These are phyloP conservation scores for Gallinago jamesoni DNA, from an alignment of 2,113 vertebrate genomes.

Conservation along the genomic window DNA sequence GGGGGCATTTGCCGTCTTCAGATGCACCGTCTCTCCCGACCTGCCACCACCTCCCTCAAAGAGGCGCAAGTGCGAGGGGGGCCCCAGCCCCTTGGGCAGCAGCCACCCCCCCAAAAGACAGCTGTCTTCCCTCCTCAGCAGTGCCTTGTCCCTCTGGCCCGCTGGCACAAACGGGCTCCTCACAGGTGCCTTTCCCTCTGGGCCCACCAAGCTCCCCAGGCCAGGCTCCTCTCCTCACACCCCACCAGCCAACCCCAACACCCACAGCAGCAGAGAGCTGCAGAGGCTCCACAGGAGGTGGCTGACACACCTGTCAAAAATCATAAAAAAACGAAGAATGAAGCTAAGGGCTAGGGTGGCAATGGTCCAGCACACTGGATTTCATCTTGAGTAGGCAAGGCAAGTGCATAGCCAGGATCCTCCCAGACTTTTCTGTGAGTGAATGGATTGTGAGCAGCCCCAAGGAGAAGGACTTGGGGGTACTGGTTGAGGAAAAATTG, in stretches of 20 bases:
- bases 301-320: fast-evolving
- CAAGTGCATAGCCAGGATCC: not conserved
- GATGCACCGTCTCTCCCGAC: not conserved
- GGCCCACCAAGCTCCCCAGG: fast-evolving
- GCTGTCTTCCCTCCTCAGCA: no score
- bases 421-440: not conserved
- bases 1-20: no score
- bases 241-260: fast-evolving
- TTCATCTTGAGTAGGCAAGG: not conserved
- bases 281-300: not conserved
- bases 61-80: not conserved
- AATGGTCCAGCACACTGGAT: not conserved
- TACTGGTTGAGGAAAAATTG: not conserved
- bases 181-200: fast-evolving
- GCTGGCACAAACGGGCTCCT: fast-evolving
- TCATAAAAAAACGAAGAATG: not conserved
- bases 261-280: not conserved
- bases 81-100: not conserved
- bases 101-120: fast-evolving
- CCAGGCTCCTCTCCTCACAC: fast-evolving
- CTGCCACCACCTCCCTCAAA: no score
- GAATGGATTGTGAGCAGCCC: not conserved
- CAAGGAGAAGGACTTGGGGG: fast-evolving
- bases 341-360: no score
- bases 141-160: not conserved